Evolutionary conservation across 2,888 invertebrate species (phyloP), one percentile per base, ranked within the genome.

Genomic region (Tetheella fluctuosa): DNA sequence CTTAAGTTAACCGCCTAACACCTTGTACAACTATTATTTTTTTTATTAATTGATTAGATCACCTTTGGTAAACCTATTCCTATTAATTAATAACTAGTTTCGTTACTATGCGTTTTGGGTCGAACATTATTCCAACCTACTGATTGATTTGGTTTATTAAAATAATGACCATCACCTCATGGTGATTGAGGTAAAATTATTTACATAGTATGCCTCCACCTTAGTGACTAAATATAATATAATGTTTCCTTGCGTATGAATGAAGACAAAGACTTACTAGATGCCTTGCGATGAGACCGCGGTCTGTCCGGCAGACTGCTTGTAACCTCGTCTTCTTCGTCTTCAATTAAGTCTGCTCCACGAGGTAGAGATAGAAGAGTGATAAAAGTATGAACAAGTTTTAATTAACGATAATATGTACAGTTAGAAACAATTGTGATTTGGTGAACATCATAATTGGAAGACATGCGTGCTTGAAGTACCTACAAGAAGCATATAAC

Each of bases 341-440:
- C 93, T 85, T 94, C 94, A 79, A 94, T 88, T 77, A 94, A 91
- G 85, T 94, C 94, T 94, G 90, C 80, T 78, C 81, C 83, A 72
- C 70, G 78, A 74, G 70, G 70, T 75, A 58, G 60, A 59, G 57
- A 54, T 42, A 55, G 58, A 60, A 66, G 65, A 67, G 52, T 63
- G 63, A 73, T 55, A 74, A 68, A 63, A 73, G 72, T 73, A 76
- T 77, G 77, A 77, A 73, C 80, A 82, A 70, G 76, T 71, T 73
- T 78, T 60, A 75, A 74, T 71, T 71, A 70, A 66, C 71, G 73
- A 73, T 60, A 69, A 64, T 79, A 80, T 80, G 67, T 78, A 82
- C 74, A 84, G 65, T 72, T 69, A 79, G 63, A 66, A 63, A 76
- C 68, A 71, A 62, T 62, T 70, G 59, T 65, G 68, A 65, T 64